These are phyloP conservation scores for Sebastes jordani DNA, from an alignment of 2,797 vertebrate species.

Conservation along the genomic window DNA sequence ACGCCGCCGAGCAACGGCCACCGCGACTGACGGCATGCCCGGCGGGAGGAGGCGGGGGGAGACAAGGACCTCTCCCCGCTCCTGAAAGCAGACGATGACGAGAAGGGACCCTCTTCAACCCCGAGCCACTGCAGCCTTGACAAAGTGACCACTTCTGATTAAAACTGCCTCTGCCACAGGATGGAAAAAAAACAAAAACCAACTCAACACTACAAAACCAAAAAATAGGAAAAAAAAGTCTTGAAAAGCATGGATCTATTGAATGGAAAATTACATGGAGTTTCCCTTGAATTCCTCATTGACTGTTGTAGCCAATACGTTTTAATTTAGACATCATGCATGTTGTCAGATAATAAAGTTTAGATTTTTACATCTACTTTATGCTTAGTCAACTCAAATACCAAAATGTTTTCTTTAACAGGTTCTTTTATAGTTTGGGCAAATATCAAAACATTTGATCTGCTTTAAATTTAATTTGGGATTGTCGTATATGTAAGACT, in stretches of 20 bases:
- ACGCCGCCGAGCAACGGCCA: slow-evolving; percentile 85
- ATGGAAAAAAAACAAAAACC: slow-evolving; percentile 13
- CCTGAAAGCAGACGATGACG: slow-evolving; percentile 81
- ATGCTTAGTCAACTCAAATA: slow-evolving; percentile 53
- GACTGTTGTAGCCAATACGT: slow-evolving; percentile 14
- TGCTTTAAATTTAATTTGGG: slow-evolving; percentile 7
- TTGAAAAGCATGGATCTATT: slow-evolving; percentile 35
- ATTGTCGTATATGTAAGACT: neutral
- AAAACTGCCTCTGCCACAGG: slow-evolving; percentile 51
- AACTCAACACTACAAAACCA: slow-evolving; percentile 40
- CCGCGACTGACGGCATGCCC: slow-evolving; percentile 91
- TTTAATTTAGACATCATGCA: slow-evolving; percentile 39
- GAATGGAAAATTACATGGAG: neutral
- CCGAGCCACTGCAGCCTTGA: slow-evolving; percentile 80
- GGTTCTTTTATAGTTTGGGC: neutral
- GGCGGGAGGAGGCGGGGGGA: slow-evolving; percentile 87
- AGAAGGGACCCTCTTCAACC: slow-evolving; percentile 55
- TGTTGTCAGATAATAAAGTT: slow-evolving; percentile 13
- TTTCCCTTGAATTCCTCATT: slow-evolving; percentile 21
- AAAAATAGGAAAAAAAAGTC: slow-evolving; percentile 17
- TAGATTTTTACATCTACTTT: slow-evolving; percentile 23
- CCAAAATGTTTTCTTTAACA: slow-evolving; percentile 41
- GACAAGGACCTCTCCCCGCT: slow-evolving; percentile 72
- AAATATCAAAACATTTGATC: slow-evolving; percentile 39
- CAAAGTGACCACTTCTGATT: slow-evolving; percentile 77